Evolutionary conservation across 1,140 invertebrate genomes (phyloP), one percentile per base, ranked within the genome.

Genomic region (Dysdera silvatica): DNA sequence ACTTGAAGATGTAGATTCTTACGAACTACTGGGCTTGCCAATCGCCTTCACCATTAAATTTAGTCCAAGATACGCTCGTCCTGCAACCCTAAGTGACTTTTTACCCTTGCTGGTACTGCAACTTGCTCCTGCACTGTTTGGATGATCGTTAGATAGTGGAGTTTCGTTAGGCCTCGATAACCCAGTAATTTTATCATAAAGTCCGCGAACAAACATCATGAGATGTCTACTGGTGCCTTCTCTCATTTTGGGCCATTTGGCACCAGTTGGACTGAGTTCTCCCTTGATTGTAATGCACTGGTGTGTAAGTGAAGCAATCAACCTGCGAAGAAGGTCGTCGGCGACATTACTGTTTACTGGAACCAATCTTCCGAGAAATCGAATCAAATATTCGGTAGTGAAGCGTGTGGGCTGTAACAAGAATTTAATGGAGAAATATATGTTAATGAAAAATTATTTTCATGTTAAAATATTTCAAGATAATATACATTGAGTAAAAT

Each of bases 381-480:
- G 79, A 5, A 87, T 74, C n/a, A 88, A 71, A 72, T 89, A 89
- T 72, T 88, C 87, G 16, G 87, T 66, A 3, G 87, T 78, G 65
- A 83, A 84, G 41, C 82, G 80, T 40, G 81, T 80, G 54, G 80
- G 83, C 78, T 86, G 74, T 33, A 80, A 78, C 41, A 67, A 69
- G 71, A 35, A n/a, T 33, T 58, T 32, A 63, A 18, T 55, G 6
- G 61, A 57, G 45, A n/a, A 26, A 41, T 29, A 55, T 28, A 32
- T 5, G 26, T 55, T n/a, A 48, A 43, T 23, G 45, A 33, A n/a
- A 54, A 33, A 52, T n/a, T 31, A 33, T 14, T 32, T 12, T 24
- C 28, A 24, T n/a, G 6, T 16, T 28, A 29, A n/a, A 14, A 35
- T 20, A 23, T n/a, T n/a, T n/a, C n/a, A n/a, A n/a, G n/a, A n/a